Base-by-base conservation (phyloP, 2,888 invertebrate species). In the Bellardia pandia region DNA sequence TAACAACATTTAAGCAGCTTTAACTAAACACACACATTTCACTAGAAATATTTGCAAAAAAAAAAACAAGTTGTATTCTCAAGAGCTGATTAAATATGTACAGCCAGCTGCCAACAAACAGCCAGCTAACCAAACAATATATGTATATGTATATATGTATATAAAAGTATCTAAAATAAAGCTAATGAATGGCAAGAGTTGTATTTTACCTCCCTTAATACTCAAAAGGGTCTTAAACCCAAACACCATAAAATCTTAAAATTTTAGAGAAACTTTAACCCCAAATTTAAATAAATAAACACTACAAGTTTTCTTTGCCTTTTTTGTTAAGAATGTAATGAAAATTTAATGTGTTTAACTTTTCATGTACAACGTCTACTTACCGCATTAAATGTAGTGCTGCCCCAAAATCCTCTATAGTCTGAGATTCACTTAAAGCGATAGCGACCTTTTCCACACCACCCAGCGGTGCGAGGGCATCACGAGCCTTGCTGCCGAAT, bases 361-460 rank as follows among this genome's bases (percentile, higher is more conserved):
- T 23, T 23, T 8, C 5, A 7, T 3, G 6, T 5, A 58, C 16
- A 4, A 30, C 11, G 33, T 45, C n/a, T 71, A 88, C 91, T 91
- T 90, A 94, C 93, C 93, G 92, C 94, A 94, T 94, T 89, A 94
- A 90, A 91, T 93, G 94, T 85, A 94, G 86, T 85, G 94, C 94
- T 48, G 94, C 94, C 40, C 94, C 94, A 93, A 98, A 98, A 94
- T 98, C 98, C 94, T 98, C 98, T 92, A 98, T 98, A 45, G 98
- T 98, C 94, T 98, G 98, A 33, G 98, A 98, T 94, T 98, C 98
- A 97, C 95, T 89, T 85, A 99, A 95, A 82, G 99, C 98, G 90
- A 99, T 98, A 86, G 99, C 99, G 76, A 99, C 98, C 94, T 97
- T 97, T 92, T 98, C 97, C 23, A 99, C 98, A 62, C 99, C 99